A percentile compares a stretch with the other conserved stretches of the same genome.
phyloP scores from a whole-genome alignment of 2,113 vertebrate genomes.

The Channa maculata region DNA sequence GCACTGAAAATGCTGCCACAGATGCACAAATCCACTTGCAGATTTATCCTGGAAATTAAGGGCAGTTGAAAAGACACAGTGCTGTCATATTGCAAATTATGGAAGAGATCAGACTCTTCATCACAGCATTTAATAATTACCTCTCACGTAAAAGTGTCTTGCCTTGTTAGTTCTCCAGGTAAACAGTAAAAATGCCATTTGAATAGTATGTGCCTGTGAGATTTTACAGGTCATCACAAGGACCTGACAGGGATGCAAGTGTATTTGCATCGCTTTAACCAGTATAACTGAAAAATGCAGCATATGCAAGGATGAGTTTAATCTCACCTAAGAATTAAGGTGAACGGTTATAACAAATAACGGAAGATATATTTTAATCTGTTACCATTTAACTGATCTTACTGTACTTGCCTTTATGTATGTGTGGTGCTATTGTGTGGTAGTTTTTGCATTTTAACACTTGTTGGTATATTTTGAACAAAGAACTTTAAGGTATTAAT shows the following conservation, averaged over 20 bases:
- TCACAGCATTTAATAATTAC: conserved; percentile 16
- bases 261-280: background rate
- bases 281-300: background rate
- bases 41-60: background rate
- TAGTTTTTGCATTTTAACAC: background rate
- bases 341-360: no score
- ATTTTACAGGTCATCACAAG: conserved; percentile 10
- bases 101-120: no score
- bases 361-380: no score
- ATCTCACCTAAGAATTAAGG: background rate
- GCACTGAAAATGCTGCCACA: conserved; percentile 20
- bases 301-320: background rate
- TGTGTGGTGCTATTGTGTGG: background rate
- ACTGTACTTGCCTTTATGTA: background rate
- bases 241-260: conserved; percentile 14
- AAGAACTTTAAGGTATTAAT: background rate
- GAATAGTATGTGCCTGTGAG: conserved; percentile 22
- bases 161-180: background rate
- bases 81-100: background rate
- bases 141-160: background rate
- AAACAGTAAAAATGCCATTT: conserved; percentile 13
- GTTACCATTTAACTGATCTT: no score
- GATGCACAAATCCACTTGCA: background rate
- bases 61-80: background rate
- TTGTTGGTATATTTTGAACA: background rate